Conservation (phyloP, 2,888 invertebrate species). For the Parochlus steinenii region DNA sequence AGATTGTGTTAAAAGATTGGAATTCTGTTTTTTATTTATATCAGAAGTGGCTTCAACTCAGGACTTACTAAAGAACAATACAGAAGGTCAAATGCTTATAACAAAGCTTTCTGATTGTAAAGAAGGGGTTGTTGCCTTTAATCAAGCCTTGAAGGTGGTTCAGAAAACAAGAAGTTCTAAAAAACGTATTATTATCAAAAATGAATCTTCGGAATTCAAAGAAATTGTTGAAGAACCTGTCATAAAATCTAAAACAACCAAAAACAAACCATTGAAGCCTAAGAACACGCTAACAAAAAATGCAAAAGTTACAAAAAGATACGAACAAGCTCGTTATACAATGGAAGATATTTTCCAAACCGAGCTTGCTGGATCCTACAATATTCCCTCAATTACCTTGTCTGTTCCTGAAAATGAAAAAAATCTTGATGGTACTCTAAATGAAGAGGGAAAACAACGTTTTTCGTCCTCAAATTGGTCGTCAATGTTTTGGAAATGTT, state of each 20-base stretch:
- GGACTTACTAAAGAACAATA: neutral
- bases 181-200: no score
- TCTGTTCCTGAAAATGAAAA: neutral
- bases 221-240: no score
- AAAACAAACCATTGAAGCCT: no score
- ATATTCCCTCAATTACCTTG: neutral
- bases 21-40: neutral
- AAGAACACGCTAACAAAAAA: neutral
- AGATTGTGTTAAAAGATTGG: neutral
- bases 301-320: neutral
- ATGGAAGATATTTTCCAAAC: conserved; percentile 1
- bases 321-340: neutral
- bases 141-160: no score
- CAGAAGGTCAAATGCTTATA: no score
- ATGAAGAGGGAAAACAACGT: neutral
- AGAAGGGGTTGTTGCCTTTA: no score
- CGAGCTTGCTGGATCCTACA: neutral
- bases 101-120: no score
- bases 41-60: neutral
- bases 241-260: no score
- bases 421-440: neutral
- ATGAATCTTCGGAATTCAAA: no score
- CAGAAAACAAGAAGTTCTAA: no score
- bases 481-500: no score
- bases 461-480: neutral